Evolutionary conservation across 35 echinoderm and acorn worm genomes (phyloP), one percentile per base, ranked within the genome.

Genomic region (Apostichopus japonicus): DNA sequence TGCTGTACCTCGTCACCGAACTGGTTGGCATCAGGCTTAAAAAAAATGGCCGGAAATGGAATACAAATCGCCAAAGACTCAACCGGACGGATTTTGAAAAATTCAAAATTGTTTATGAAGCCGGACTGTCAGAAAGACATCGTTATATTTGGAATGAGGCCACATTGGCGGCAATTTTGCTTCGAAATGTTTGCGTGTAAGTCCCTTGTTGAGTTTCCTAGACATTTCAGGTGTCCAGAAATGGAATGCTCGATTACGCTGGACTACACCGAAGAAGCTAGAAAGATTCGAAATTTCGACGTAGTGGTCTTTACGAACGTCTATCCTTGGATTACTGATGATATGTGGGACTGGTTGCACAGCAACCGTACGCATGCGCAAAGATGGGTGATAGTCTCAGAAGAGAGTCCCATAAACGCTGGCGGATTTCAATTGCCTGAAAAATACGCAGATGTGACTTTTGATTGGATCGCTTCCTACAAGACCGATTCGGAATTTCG

Each of bases 321-420:
- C 16, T 90, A 77, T 44, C 65, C 25, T 4, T 90, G 88, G 88
- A 90, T 90, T 23, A 55, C 65, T 5, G 8, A 17, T 15, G 27
- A 53, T 10, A 90, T 77, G 63, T 90, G 88, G 88, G 72, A 73
- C 67, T 90, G 88, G 88, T 16, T 71, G 23, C 86, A 87, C 17
- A 57, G 56, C 6, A 87, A 87, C 56, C 54, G 86, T 16, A 53
- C 67, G 14, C 17, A 8, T 23, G 67, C 25, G 9, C 88, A 90
- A 55, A 19, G 72, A 24, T 90, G 88, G 88, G 72, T 77, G 6
- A 90, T 90, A 70, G 25, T 90, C 0, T 75, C 63, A 11, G 7
- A 51, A n/a, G 88, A 90, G 53, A 77, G 67, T 77, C 88, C 88
- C 15, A 8, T 78, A 11, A 56, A 90, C 51, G 19, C 53, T 4